Evolutionary conservation across 1,140 invertebrate genomes (phyloP).

Genomic region (Harlomillsia oculata): DNA sequence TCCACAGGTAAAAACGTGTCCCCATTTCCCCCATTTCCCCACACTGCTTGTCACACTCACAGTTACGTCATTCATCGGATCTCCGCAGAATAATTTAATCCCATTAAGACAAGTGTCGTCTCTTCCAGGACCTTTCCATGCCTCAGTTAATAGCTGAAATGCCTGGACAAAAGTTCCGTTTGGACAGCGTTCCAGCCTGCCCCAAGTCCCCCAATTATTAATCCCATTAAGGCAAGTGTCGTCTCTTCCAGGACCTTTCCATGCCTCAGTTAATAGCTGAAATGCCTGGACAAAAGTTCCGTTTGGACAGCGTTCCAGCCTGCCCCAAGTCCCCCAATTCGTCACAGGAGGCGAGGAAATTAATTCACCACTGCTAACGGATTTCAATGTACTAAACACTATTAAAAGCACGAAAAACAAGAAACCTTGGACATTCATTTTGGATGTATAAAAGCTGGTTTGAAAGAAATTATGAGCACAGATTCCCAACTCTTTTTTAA

Average conservation of each 20-base stretch:
- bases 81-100: conserved; percentile 22
- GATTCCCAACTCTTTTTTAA: too few relatives aligned
- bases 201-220: conserved; percentile 24
- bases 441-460: too few relatives aligned
- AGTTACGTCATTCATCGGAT: not conserved
- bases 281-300: conserved; percentile 9
- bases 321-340: conserved; percentile 17
- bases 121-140: conserved; percentile 11
- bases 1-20: not conserved
- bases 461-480: too few relatives aligned
- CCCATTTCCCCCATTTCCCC: not conserved
- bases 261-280: not conserved
- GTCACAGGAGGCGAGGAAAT: conserved; percentile 6
- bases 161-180: conserved; percentile 6
- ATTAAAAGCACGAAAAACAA: too few relatives aligned
- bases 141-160: conserved; percentile 17
- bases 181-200: conserved; percentile 16
- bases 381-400: too few relatives aligned
- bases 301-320: not conserved
- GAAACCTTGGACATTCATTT: too few relatives aligned
- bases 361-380: not conserved
- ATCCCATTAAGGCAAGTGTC: conserved; percentile 18
- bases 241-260: conserved; percentile 2
- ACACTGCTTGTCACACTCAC: not conserved
- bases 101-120: conserved; percentile 24